These are phyloP conservation scores for Acanthis flammea DNA, from an alignment of 2,797 vertebrate species.

Conservation along the genomic window DNA sequence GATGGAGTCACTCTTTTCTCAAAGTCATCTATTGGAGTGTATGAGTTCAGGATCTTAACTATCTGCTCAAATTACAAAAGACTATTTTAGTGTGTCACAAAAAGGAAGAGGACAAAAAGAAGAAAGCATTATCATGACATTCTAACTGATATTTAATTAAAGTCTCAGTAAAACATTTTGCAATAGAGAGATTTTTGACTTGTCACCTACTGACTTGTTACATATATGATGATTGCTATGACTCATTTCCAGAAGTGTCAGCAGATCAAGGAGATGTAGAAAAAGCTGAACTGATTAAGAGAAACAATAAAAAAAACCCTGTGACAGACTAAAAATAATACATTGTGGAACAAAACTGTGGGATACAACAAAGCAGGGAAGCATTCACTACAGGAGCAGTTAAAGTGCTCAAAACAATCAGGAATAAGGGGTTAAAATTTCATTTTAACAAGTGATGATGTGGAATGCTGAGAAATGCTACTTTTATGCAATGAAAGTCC, in stretches of 20 bases:
- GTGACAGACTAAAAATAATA: background rate
- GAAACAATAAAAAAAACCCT: background rate
- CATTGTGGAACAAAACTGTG: background rate
- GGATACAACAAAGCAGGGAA: background rate
- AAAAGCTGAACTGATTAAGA: background rate
- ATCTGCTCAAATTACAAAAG: conserved; percentile 78
- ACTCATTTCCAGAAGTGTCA: background rate
- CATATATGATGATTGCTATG: background rate
- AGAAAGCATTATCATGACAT: background rate
- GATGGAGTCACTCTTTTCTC: conserved; percentile 94
- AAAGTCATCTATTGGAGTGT: conserved; percentile 97
- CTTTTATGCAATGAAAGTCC: background rate
- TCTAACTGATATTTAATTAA: background rate
- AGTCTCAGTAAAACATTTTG: background rate
- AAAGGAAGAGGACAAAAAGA: background rate
- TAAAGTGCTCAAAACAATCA: background rate
- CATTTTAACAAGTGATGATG: background rate
- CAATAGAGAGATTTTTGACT: background rate
- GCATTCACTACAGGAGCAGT: background rate
- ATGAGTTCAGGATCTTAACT: conserved; percentile 96
- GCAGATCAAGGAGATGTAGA: background rate
- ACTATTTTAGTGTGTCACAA: background rate
- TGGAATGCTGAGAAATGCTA: background rate
- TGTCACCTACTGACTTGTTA: background rate
- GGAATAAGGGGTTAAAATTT: background rate